Evolutionary conservation across 2,888 invertebrate genomes (phyloP), one percentile per base, ranked within the genome.

Genomic region (Acleris sparsana): DNA sequence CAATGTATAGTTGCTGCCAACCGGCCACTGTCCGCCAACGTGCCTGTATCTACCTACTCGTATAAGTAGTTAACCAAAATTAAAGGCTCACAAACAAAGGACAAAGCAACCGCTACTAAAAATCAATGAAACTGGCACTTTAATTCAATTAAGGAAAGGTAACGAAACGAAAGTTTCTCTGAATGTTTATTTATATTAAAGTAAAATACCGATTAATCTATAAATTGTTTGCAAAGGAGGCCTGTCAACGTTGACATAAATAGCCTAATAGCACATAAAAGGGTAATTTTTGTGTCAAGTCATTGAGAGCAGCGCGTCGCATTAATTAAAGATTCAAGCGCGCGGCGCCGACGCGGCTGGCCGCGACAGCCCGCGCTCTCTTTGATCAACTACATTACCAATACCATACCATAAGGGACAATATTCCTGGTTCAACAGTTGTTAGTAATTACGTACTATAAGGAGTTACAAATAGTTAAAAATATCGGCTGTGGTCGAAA

Each of bases 241-340:
- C 46, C n/a, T 17, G 46, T 46, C 46, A 7, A 46, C 13, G 9
- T 18, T 3, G 11, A 33, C 18, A 53, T 53, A 18, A 53, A 53
- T 20, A 33, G 18, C 13, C 17, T 29, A 39, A 39, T 9, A 53
- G 29, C 13, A 29, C 20, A 25, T 44, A 64, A 59, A 48, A 44
- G 59, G 59, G 49, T 16, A 49, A 62, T 69, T 62, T 57, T 63
- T 69, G 57, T 70, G 69, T 71, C 68, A 70, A 73, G 71, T 70
- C 69, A 70, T 68, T 53, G 61, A 70, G 67, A 58, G 53, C 57
- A n/a, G 71, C 60, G 61, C 68, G 65, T 57, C 63, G 72, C 70
- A 73, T 77, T 82, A 84, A 86, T 85, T 85, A 85, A 86, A 86
- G 75, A 82, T 83, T 81, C 77, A 83, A 74, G 70, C 69, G 62